These are phyloP conservation scores for Diachasma alloeum DNA, from an alignment of 1,140 invertebrate species.

Conservation along the genomic window DNA sequence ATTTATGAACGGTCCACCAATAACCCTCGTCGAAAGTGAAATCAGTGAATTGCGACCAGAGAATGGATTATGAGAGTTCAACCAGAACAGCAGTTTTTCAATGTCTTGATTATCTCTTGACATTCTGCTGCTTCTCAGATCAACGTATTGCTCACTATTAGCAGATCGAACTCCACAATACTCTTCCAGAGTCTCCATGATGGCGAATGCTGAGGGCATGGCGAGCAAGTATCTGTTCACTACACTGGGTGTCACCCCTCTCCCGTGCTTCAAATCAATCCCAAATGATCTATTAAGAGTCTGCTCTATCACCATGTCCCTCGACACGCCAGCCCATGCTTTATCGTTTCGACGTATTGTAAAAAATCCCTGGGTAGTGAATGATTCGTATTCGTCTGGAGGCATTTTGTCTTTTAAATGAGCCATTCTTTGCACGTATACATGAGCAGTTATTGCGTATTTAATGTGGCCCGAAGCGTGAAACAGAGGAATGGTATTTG, in stretches of 20 bases:
- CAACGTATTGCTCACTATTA: slow-evolving; percentile 54
- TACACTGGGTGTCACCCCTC: no score
- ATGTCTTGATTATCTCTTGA: slow-evolving; percentile 52
- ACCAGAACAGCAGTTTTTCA: slow-evolving; percentile 48
- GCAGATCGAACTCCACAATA: not conserved
- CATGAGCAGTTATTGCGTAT: slow-evolving; percentile 49
- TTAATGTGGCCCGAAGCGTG: slow-evolving; percentile 49
- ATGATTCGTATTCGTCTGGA: not conserved
- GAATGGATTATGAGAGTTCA: slow-evolving; percentile 50
- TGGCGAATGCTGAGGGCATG: not conserved
- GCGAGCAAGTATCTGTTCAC: no score
- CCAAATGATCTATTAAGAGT: no score
- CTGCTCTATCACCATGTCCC: no score
- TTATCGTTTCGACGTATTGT: no score
- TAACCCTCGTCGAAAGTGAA: slow-evolving; percentile 54
- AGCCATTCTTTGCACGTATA: slow-evolving; percentile 12
- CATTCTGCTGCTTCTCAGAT: slow-evolving; percentile 50
- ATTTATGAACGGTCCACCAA: slow-evolving; percentile 54
- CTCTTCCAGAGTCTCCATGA: not conserved
- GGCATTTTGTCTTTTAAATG: slow-evolving; percentile 38
- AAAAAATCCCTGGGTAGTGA: not conserved
- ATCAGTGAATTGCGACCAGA: slow-evolving; percentile 39
- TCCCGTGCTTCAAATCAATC: no score
- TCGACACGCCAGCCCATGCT: no score
- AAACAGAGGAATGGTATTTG: slow-evolving; percentile 49